Percentiles rank a stretch among this genome's conserved stretches.
Conservation (phyloP, 2,888 invertebrate species). For the Eurytoma adleriae region DNA sequence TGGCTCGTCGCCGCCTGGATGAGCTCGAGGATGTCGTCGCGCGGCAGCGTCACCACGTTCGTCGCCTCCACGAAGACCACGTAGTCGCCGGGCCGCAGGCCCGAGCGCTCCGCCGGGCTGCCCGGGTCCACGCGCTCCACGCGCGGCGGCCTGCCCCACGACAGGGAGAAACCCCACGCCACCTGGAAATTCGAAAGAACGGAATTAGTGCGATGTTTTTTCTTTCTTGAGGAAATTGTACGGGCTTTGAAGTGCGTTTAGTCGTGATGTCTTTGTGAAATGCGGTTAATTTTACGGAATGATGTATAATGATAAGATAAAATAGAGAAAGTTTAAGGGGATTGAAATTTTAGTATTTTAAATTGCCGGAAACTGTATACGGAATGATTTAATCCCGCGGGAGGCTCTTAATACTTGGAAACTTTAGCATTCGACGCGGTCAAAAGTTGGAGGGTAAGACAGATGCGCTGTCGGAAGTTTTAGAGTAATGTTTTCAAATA, state of each 20-base stretch:
- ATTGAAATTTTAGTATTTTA: neutral
- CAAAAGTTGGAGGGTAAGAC: too few relatives aligned
- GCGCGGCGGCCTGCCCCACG: constrained; percentile 92
- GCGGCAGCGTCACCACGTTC: constrained; percentile 89
- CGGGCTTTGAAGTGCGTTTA: neutral
- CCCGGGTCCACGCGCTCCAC: constrained; percentile 90
- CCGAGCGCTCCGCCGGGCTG: constrained; percentile 89
- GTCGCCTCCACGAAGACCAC: constrained; percentile 92
- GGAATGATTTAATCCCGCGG: neutral
- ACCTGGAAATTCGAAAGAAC: constrained; percentile 62
- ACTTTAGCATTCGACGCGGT: neutral
- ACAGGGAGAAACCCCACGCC: constrained; percentile 87
- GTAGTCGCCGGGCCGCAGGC: constrained; percentile 89
- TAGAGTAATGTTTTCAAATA: constrained; percentile 16
- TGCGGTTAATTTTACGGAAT: neutral
- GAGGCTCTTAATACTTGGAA: constrained; percentile 20
- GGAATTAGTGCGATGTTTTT: constrained; percentile 10
- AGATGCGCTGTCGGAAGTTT: neutral
- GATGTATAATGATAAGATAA: too few relatives aligned
- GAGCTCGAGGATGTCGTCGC: constrained; percentile 81
- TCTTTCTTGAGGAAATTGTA: neutral
- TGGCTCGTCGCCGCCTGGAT: constrained; percentile 79
- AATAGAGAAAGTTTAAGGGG: too few relatives aligned
- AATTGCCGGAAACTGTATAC: neutral
- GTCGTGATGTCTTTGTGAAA: neutral